Conservation (phyloP, 2,888 invertebrate species). For the Tinea pellionella region DNA sequence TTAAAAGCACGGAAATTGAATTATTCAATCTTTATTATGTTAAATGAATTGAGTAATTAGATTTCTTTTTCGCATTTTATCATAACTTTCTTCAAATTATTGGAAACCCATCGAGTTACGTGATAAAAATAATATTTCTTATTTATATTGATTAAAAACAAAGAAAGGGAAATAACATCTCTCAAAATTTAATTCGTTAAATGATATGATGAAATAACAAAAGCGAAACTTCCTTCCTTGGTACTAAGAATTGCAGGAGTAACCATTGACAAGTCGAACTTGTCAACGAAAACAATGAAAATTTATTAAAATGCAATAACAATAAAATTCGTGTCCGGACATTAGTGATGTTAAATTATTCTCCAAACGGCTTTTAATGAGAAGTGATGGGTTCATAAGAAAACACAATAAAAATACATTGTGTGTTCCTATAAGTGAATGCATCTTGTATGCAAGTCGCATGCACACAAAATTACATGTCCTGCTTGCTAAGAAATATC, state of each 20-base stretch:
- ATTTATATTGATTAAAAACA: neutral
- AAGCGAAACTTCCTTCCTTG: constrained; percentile 52
- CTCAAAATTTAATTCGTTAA: neutral
- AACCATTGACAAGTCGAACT: constrained; percentile 42
- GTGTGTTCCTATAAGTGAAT: constrained; percentile 34
- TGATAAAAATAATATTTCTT: neutral
- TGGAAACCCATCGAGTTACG: neutral
- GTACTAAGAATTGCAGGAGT: constrained; percentile 43
- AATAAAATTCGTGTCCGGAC: constrained; percentile 68
- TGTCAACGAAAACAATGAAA: constrained; percentile 57
- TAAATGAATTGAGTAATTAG: neutral
- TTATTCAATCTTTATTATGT: neutral
- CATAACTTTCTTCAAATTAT: neutral
- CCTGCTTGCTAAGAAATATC: constrained; percentile 56
- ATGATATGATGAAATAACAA: neutral
- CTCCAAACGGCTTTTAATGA: constrained; percentile 68
- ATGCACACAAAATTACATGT: constrained; percentile 55
- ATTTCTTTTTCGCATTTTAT: neutral
- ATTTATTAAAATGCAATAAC: constrained; percentile 69
- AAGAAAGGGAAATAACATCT: neutral
- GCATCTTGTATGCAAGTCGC: constrained; percentile 56
- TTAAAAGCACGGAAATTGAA: neutral
- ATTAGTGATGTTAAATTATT: constrained; percentile 66
- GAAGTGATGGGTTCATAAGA: constrained; percentile 69
- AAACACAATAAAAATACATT: constrained; percentile 35